Conservation (phyloP, 30 jellyfish, hydroid and myxozoan species). For the Hydractinia symbiolongicarpus region DNA sequence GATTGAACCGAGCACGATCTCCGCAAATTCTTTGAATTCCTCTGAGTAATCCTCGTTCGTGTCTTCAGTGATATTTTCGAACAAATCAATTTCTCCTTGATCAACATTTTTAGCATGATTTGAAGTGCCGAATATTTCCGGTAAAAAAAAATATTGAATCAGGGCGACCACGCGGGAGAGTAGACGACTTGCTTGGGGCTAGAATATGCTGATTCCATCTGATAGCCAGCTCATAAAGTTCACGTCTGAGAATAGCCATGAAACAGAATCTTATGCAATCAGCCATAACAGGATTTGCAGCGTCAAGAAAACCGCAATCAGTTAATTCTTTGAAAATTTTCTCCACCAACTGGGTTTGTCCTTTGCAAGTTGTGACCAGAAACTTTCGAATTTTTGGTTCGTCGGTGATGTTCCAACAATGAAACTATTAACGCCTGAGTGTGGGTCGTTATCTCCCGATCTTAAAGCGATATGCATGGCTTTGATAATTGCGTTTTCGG, state of each 20-base stretch:
- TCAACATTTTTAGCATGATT: neutral
- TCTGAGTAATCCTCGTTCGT: too few relatives aligned
- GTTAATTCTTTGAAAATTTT: conserved; percentile 40
- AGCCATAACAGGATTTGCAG: conserved; percentile 38
- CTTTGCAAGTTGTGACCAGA: conserved; percentile 45
- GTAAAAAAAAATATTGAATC: conserved; percentile 50
- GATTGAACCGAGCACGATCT: too few relatives aligned
- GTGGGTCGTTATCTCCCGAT: conserved; percentile 28
- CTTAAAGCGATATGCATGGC: conserved; percentile 31
- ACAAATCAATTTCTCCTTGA: neutral
- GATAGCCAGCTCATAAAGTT: conserved; percentile 44
- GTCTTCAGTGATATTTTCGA: too few relatives aligned
- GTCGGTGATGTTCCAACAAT: conserved; percentile 10
- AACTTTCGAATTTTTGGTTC: conserved; percentile 47
- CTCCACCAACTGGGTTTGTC: conserved; percentile 69
- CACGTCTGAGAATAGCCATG: conserved; percentile 45
- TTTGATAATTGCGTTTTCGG: conserved; percentile 39
- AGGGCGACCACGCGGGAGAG: conserved; percentile 57
- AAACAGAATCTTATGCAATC: conserved; percentile 54
- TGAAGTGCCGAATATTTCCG: neutral
- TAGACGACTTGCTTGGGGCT: conserved; percentile 27
- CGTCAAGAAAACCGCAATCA: conserved; percentile 33
- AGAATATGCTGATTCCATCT: conserved; percentile 43
- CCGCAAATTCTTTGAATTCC: too few relatives aligned
- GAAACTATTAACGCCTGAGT: conserved; percentile 20